phyloP scores from a whole-genome alignment of 2,797 vertebrate genomes.

The Meriones psammophilus region DNA sequence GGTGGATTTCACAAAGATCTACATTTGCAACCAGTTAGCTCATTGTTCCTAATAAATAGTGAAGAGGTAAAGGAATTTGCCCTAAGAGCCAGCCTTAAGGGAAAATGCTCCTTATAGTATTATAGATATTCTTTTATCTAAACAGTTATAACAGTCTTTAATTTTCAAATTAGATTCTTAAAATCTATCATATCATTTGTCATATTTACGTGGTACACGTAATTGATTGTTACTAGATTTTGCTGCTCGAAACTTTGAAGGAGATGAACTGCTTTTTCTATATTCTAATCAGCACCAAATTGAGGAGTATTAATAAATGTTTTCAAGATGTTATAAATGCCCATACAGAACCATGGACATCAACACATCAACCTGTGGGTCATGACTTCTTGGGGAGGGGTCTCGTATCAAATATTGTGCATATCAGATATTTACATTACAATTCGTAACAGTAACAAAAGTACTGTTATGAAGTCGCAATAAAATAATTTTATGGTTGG shows the following conservation, averaged over 20 bases:
- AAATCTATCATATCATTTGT: conserved; percentile 1
- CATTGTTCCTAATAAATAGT: conserved; percentile 48
- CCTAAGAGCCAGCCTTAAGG: conserved; percentile 12
- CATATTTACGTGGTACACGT: background rate
- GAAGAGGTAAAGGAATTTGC: background rate
- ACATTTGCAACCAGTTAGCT: background rate
- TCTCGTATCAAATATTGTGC: no score
- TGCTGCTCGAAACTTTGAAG: conserved; percentile 35
- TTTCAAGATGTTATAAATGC: background rate
- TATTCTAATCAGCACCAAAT: background rate
- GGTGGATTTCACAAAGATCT: background rate
- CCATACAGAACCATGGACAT: background rate
- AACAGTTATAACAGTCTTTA: conserved; percentile 37
- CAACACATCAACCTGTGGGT: no score
- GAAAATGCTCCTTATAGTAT: background rate
- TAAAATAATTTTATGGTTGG: background rate
- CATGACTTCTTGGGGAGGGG: no score
- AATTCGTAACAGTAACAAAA: background rate
- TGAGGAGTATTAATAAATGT: background rate
- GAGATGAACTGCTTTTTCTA: background rate
- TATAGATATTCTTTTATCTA: conserved; percentile 17
- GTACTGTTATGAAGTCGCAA: background rate
- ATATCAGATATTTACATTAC: background rate
- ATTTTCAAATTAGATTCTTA: conserved; percentile 59
- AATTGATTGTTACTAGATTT: conserved; percentile 32